Conservation (phyloP, 2,888 invertebrate species). For the Eupithecia vulgata region DNA sequence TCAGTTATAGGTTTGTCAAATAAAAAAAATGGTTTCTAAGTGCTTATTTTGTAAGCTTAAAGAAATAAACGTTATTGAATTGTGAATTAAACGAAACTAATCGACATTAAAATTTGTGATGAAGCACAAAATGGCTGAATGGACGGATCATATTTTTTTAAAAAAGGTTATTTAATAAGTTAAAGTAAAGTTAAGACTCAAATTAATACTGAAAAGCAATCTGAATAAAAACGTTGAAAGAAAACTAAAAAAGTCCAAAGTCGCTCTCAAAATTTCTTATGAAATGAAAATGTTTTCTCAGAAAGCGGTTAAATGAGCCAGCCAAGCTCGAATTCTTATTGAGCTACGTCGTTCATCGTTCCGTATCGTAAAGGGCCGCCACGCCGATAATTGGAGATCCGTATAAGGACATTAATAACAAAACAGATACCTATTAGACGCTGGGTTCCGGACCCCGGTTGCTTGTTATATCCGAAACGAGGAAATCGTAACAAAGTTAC, state of each 20-base stretch:
- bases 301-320: constrained; percentile 28
- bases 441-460: constrained; percentile 60
- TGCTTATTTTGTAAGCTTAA: no score
- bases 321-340: constrained; percentile 6
- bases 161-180: neutral
- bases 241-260: neutral
- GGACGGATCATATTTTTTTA: neutral
- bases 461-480: constrained; percentile 71
- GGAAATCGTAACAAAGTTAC: constrained; percentile 74
- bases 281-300: neutral
- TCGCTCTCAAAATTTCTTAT: neutral
- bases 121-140: neutral
- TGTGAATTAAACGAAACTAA: neutral
- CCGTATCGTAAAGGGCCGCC: constrained; percentile 57
- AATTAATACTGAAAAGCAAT: neutral
- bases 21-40: no score
- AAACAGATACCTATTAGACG: constrained; percentile 74
- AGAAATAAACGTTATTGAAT: no score
- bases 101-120: neutral
- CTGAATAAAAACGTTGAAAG: neutral
- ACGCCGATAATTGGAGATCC: constrained; percentile 71
- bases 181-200: no score
- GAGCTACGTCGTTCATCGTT: constrained; percentile 42
- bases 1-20: no score
- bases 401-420: constrained; percentile 77